Percentiles rank a stretch among this genome's conserved stretches.
Evolutionary conservation across 1,140 invertebrate genomes (phyloP).

Genomic region (Drosophila nigromelanica): DNA sequence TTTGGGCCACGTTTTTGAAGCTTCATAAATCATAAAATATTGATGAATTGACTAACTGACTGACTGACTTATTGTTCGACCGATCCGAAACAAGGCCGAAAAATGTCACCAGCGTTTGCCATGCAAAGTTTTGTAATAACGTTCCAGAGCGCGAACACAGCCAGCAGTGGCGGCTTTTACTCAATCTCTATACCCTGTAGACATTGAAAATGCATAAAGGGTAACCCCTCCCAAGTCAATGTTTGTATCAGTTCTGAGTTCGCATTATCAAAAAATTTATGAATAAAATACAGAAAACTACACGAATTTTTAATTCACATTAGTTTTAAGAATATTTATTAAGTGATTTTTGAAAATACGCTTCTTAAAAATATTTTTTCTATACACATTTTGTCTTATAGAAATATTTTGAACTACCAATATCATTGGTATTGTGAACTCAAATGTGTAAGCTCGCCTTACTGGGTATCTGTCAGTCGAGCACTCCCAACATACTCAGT

Average conservation of each 20-base stretch:
- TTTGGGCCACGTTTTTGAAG: background rate
- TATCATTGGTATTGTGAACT: too few relatives aligned
- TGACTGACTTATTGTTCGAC: conserved; percentile 2
- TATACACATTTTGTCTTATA: too few relatives aligned
- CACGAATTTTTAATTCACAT: too few relatives aligned
- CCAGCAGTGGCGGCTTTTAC: background rate
- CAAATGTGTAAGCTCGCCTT: background rate
- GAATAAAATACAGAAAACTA: too few relatives aligned
- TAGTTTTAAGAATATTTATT: too few relatives aligned
- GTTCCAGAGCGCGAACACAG: conserved; percentile 2
- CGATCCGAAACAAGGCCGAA: conserved; percentile 24
- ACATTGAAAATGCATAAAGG: background rate
- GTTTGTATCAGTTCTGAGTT: background rate
- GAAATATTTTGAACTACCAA: too few relatives aligned
- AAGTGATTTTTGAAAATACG: too few relatives aligned
- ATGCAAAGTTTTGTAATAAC: conserved; percentile 38
- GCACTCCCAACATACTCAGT: background rate
- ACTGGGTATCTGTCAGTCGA: background rate
- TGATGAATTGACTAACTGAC: conserved; percentile 17
- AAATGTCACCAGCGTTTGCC: conserved; percentile 41
- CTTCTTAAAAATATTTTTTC: too few relatives aligned
- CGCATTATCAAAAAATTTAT: too few relatives aligned
- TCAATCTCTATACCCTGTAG: conserved; percentile 9
- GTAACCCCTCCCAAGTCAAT: background rate
- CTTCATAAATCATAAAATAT: conserved; percentile 60